Percentiles rank a stretch among this genome's conserved stretches.
phyloP scores from a whole-genome alignment of 1,140 invertebrate genomes.

The Drosophila chauvacae region DNA sequence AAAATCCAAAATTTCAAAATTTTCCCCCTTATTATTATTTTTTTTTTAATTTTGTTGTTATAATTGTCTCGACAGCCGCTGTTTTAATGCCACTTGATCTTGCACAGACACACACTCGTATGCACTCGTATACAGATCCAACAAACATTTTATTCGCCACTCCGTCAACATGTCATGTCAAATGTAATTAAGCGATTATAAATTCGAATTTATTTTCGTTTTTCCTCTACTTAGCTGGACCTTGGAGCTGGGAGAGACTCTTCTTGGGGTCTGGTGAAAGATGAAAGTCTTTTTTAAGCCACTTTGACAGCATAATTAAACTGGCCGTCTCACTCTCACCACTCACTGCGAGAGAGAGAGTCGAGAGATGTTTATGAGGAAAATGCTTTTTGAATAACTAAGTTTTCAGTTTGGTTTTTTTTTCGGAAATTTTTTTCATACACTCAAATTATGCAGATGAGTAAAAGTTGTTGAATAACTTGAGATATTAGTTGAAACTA shows the following conservation, averaged over 20 bases:
- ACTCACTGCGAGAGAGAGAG: not conserved
- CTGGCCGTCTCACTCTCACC: constrained; percentile 35
- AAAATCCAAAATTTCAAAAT: not conserved
- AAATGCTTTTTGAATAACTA: constrained; percentile 67
- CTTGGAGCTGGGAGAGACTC: constrained; percentile 34
- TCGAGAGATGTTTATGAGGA: constrained; percentile 52
- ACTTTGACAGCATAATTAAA: constrained; percentile 81
- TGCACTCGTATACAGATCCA: constrained; percentile 6
- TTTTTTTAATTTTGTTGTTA: constrained; percentile 17
- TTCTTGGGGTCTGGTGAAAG: constrained; percentile 60
- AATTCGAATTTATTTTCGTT: constrained; percentile 68
- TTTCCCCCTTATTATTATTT: not conserved
- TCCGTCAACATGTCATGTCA: constrained; percentile 77
- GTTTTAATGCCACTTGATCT: constrained; percentile 71
- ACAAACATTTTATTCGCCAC: constrained; percentile 64
- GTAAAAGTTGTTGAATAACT: constrained; percentile 58
- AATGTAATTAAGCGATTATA: constrained; percentile 82
- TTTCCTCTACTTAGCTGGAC: constrained; percentile 48
- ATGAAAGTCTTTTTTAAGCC: constrained; percentile 78
- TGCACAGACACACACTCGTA: constrained; percentile 33
- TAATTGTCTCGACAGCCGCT: constrained; percentile 28
- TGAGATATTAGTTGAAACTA: constrained; percentile 1
- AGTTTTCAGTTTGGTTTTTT: constrained; percentile 30
- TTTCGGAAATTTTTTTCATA: constrained; percentile 13
- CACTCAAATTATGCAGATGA: constrained; percentile 69